Percentiles rank a stretch among this genome's conserved stretches.
Evolutionary conservation across 30 jellyfish, hydroid and myxozoan species (phyloP).

Genomic region (Phacellophora camtschatica): DNA sequence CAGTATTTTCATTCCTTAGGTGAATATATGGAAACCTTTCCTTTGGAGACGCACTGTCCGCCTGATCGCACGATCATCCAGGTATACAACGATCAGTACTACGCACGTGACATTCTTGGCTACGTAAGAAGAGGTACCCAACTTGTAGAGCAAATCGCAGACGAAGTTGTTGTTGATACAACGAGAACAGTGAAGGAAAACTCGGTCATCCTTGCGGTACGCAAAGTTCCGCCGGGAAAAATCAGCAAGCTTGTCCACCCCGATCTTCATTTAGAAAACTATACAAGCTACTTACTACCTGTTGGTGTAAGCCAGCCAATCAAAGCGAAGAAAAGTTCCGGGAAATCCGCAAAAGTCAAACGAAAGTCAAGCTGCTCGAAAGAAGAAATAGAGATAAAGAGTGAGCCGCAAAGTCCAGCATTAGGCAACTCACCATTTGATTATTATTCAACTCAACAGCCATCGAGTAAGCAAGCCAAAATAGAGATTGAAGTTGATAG

Average conservation of each 20-base stretch:
- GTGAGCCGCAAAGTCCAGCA: slow-evolving; percentile 40
- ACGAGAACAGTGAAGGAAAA: slow-evolving; percentile 72
- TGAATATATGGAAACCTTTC: slow-evolving; percentile 72
- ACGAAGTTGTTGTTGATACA: slow-evolving; percentile 79
- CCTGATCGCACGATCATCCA: slow-evolving; percentile 68
- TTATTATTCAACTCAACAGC: no score
- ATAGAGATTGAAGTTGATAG: no score
- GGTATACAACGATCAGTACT: slow-evolving; percentile 60
- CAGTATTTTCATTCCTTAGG: slow-evolving; percentile 9
- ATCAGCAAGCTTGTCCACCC: slow-evolving; percentile 94
- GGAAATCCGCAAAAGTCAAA: slow-evolving; percentile 6
- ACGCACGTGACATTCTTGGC: slow-evolving; percentile 90
- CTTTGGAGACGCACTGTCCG: slow-evolving; percentile 86
- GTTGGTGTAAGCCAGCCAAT: slow-evolving; percentile 60
- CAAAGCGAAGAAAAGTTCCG: slow-evolving; percentile 15
- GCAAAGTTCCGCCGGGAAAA: slow-evolving; percentile 96
- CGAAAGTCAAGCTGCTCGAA: slow-evolving; percentile 24
- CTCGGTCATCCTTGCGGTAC: slow-evolving; percentile 80
- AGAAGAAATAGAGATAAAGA: slow-evolving; percentile 12
- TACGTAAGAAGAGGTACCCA: slow-evolving; percentile 95
- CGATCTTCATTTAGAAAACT: slow-evolving; percentile 85
- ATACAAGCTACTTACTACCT: slow-evolving; percentile 73
- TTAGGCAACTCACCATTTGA: neutral
- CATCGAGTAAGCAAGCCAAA: no score
- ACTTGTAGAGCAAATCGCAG: slow-evolving; percentile 84